phyloP scores from a whole-genome alignment of 1,140 invertebrate genomes.

The Neodiprion lecontei region DNA sequence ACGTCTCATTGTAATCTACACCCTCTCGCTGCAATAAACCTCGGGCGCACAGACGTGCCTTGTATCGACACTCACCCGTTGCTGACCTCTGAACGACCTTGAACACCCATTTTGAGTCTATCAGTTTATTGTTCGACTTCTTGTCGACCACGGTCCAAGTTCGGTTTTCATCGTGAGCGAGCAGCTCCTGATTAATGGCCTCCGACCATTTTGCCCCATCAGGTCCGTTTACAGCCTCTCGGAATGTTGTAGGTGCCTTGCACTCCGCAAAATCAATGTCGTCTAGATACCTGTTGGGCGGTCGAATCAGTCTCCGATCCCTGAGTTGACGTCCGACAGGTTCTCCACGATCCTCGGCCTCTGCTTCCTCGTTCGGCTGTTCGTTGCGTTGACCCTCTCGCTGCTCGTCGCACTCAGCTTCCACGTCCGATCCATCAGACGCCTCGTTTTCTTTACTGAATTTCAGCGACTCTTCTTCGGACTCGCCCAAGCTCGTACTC shows the following conservation, averaged over 20 bases:
- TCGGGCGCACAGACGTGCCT: background rate
- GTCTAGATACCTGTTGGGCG: background rate
- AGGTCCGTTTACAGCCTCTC: background rate
- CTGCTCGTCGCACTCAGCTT: background rate
- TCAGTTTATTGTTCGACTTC: slow-evolving; percentile 24
- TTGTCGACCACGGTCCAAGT: slow-evolving; percentile 39
- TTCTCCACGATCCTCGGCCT: background rate
- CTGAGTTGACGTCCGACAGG: background rate
- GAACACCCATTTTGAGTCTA: slow-evolving; percentile 40
- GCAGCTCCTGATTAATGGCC: slow-evolving; percentile 40
- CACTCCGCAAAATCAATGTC: slow-evolving; percentile 3
- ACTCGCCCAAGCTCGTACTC: background rate
- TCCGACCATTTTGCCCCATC: slow-evolving; percentile 26
- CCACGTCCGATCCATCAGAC: background rate
- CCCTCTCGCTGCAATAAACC: slow-evolving; percentile 11
- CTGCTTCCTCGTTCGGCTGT: background rate
- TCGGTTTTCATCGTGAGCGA: slow-evolving; percentile 31
- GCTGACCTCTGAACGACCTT: slow-evolving; percentile 16
- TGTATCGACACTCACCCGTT: background rate
- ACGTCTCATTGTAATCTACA: background rate
- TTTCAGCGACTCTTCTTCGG: background rate
- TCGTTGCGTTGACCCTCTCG: background rate
- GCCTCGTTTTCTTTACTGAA: background rate
- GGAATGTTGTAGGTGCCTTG: background rate
- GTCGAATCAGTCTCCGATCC: background rate